Conservation (phyloP, 2,888 invertebrate genomes). For the Hydrotaea cyrtoneurina region DNA sequence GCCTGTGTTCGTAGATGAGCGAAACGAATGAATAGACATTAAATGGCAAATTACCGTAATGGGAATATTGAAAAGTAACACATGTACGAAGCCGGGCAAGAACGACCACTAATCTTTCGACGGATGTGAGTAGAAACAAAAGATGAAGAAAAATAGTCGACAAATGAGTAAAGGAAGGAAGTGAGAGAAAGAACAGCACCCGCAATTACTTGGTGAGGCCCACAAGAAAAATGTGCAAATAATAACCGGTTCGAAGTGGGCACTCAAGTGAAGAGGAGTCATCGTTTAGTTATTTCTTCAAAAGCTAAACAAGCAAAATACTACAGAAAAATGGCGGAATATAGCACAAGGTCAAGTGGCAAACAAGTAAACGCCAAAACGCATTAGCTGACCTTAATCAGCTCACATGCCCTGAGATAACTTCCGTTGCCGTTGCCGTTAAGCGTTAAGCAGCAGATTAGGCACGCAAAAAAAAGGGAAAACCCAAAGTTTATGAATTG, state of each 20-base stretch:
- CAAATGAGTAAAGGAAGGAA: constrained; percentile 3
- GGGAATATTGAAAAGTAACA: constrained; percentile 3
- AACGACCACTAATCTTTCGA: not conserved
- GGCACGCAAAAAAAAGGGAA: not conserved
- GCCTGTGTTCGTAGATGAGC: not conserved
- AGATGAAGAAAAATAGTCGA: not conserved
- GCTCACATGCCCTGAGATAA: constrained; percentile 36
- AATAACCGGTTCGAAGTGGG: no score
- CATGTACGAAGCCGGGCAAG: not conserved
- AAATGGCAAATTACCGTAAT: not conserved
- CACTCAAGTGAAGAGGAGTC: no score
- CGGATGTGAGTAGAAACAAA: not conserved
- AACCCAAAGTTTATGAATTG: not conserved
- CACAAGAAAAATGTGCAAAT: not conserved
- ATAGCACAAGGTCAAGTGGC: not conserved
- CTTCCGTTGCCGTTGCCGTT: constrained; percentile 48
- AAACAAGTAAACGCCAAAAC: not conserved
- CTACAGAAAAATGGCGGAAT: not conserved
- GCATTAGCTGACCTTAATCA: constrained; percentile 32
- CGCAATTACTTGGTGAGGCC: not conserved
- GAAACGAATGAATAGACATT: constrained; percentile 7
- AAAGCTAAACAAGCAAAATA: not conserved
- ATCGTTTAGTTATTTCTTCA: no score
- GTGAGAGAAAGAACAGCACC: no score
- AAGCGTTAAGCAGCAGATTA: constrained; percentile 7